These are phyloP conservation scores for Callosobruchus maculatus DNA, from an alignment of 2,888 invertebrate species.

Conservation along the genomic window DNA sequence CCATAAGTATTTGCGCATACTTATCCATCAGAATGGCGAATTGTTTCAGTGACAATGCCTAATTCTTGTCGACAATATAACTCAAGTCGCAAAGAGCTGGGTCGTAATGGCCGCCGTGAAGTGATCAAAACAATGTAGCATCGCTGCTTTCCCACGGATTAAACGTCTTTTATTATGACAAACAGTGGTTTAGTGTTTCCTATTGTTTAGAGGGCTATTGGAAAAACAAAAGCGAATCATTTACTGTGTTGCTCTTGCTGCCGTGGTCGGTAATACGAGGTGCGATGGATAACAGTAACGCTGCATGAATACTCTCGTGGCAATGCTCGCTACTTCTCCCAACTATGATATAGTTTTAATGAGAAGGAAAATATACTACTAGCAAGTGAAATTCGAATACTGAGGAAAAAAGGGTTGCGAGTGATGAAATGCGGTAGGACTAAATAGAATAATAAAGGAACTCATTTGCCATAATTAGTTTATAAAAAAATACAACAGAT, in stretches of 20 bases:
- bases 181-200: conserved; percentile 48
- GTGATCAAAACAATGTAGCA: conserved; percentile 33
- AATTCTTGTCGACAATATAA: background rate
- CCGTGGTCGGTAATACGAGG: background rate
- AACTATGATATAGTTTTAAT: no score
- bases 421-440: no score
- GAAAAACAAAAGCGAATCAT: conserved; percentile 49
- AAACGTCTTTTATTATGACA: conserved; percentile 39
- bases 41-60: background rate
- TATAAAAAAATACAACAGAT: no score
- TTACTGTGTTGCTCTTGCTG: conserved; percentile 32
- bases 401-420: no score
- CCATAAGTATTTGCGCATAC: background rate
- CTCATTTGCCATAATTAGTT: no score
- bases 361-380: no score
- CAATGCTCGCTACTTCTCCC: no score
- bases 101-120: conserved; percentile 18
- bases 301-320: no score
- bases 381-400: no score
- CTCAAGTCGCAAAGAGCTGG: background rate
- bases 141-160: conserved; percentile 35
- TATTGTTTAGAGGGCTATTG: conserved; percentile 46
- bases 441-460: no score
- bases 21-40: background rate
- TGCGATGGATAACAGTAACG: background rate